phyloP scores from a whole-genome alignment of 2,888 invertebrate genomes.

The Oscheius sp. region DNA sequence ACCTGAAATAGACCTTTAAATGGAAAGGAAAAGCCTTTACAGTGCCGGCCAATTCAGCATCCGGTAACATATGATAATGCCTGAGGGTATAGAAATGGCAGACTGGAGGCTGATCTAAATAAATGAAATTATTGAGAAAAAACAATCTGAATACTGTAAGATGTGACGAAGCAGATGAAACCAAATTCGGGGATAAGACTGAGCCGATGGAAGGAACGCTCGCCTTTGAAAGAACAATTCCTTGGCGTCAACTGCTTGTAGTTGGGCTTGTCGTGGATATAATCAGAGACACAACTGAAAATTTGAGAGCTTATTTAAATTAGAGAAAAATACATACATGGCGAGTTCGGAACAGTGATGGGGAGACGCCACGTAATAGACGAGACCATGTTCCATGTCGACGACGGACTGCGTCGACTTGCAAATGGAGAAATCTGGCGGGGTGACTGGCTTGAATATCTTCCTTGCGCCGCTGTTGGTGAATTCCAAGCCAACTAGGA shows the following conservation, averaged over 20 bases:
- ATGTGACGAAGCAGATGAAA: slow-evolving; percentile 64
- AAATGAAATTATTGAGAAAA: not conserved
- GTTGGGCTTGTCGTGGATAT: slow-evolving; percentile 1
- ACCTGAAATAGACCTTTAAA: not conserved
- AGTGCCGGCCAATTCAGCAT: slow-evolving; percentile 20
- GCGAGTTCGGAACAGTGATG: slow-evolving; percentile 57
- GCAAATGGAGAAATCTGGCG: slow-evolving; percentile 57
- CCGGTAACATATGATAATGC: slow-evolving; percentile 35
- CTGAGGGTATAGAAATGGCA: slow-evolving; percentile 51
- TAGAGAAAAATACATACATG: slow-evolving; percentile 48
- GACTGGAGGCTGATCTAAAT: slow-evolving; percentile 42
- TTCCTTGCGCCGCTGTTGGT: slow-evolving; percentile 30
- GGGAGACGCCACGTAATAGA: slow-evolving; percentile 66
- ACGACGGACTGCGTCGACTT: slow-evolving; percentile 62
- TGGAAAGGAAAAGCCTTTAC: slow-evolving; percentile 10
- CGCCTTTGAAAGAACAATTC: slow-evolving; percentile 41
- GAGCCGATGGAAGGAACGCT: slow-evolving; percentile 50
- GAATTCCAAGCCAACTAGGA: slow-evolving; percentile 24
- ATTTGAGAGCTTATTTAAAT: too few relatives aligned
- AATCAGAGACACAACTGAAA: slow-evolving; percentile 54
- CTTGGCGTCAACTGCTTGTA: slow-evolving; percentile 13
- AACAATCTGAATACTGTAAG: slow-evolving; percentile 1
- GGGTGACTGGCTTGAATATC: slow-evolving; percentile 27
- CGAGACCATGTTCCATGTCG: slow-evolving; percentile 54
- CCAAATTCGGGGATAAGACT: slow-evolving; percentile 59